Evolutionary conservation across 2,888 invertebrate genomes (phyloP).

Genomic region (Eupithecia abbreviata): DNA sequence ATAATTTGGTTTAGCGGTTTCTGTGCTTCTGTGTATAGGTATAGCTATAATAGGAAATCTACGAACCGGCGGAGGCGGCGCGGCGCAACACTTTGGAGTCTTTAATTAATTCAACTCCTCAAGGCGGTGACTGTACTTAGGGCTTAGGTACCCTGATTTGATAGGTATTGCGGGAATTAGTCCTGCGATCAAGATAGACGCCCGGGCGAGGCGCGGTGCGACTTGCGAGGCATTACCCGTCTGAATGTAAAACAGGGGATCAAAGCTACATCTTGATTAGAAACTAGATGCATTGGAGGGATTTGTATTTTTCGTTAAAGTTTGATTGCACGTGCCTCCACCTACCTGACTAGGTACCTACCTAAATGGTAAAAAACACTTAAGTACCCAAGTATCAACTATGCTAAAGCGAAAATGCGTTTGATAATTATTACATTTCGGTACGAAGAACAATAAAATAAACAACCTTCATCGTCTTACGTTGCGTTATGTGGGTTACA

Average conservation of each 20-base stretch:
- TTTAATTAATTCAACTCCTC: not conserved
- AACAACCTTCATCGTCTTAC: no score
- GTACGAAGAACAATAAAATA: no score
- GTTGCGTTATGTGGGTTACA: no score
- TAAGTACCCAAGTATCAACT: not conserved
- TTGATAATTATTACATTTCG: not conserved
- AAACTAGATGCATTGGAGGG: conserved; percentile 11
- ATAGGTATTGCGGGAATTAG: conserved; percentile 16
- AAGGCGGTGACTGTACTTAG: not conserved
- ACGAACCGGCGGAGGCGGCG: no score
- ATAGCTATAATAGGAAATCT: no score
- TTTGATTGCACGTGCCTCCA: not conserved
- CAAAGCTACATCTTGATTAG: conserved; percentile 33
- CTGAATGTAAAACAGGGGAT: conserved; percentile 23
- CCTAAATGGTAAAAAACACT: not conserved
- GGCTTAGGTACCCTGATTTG: not conserved
- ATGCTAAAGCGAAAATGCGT: not conserved
- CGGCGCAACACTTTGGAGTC: not conserved
- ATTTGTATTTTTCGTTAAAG: not conserved
- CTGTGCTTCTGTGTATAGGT: no score
- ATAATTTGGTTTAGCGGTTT: no score
- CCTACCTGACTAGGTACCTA: not conserved
- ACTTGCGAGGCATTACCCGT: conserved; percentile 22
- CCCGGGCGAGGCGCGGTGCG: conserved; percentile 9
- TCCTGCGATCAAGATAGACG: conserved; percentile 32